Evolutionary conservation across 2,888 invertebrate genomes (phyloP).

Genomic region (Falcaria lacertinaria): DNA sequence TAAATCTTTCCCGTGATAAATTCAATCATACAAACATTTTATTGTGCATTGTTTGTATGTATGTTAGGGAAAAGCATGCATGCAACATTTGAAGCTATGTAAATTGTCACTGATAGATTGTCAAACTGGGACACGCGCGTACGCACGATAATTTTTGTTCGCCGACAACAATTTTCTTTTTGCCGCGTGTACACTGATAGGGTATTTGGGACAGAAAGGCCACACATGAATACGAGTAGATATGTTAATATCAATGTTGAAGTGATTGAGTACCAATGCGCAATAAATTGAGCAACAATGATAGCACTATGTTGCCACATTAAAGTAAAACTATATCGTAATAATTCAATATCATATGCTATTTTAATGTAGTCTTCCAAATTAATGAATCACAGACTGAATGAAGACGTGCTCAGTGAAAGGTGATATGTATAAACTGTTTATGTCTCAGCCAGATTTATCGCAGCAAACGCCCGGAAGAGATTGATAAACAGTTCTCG

Average conservation of each 20-base stretch:
- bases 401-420: slow-evolving; percentile 17
- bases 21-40: no score
- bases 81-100: slow-evolving; percentile 23
- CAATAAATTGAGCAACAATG: slow-evolving; percentile 37
- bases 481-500: slow-evolving; percentile 49
- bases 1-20: no score
- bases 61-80: slow-evolving; percentile 6
- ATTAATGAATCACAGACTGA: slow-evolving; percentile 20
- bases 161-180: slow-evolving; percentile 31
- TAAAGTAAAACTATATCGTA: slow-evolving; percentile 13
- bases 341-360: background rate
- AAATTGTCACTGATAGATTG: slow-evolving; percentile 46
- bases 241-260: slow-evolving; percentile 21
- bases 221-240: slow-evolving; percentile 6
- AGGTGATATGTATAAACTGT: slow-evolving; percentile 32
- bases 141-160: slow-evolving; percentile 33
- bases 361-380: background rate
- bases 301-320: slow-evolving; percentile 23
- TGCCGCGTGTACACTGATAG: slow-evolving; percentile 7
- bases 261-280: slow-evolving; percentile 11
- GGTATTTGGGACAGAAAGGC: slow-evolving; percentile 7
- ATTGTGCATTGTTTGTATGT: no score
- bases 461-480: slow-evolving; percentile 48
- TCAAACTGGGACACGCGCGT: slow-evolving; percentile 36
- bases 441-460: slow-evolving; percentile 47